Conservation (phyloP, 2,113 vertebrate species). For the Leucoraja erinaceus region DNA sequence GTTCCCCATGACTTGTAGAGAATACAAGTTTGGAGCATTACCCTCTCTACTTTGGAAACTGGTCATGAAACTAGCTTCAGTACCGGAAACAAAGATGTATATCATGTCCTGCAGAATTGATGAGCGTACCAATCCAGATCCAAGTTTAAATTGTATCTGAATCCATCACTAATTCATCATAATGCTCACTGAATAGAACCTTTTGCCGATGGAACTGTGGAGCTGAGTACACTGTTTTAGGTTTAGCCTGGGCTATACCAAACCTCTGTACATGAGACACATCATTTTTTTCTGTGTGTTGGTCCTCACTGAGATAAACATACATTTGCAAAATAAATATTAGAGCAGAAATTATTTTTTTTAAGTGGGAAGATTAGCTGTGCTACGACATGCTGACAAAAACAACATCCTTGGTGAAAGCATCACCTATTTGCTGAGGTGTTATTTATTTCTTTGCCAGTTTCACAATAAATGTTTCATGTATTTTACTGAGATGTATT, state of each 20-base stretch:
- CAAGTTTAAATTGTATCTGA: neutral
- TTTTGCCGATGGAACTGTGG: neutral
- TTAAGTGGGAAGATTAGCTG: neutral
- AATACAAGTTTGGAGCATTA: neutral
- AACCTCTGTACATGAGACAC: neutral
- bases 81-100: neutral
- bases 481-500: neutral
- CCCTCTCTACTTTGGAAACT: neutral
- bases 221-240: neutral
- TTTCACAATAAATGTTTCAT: neutral
- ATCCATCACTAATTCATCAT: conserved; percentile 18
- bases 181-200: too few relatives aligned
- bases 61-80: neutral
- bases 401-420: neutral
- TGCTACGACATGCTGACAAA: neutral
- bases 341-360: conserved; percentile 14
- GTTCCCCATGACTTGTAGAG: neutral
- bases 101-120: neutral
- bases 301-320: neutral
- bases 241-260: neutral
- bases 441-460: conserved; percentile 21
- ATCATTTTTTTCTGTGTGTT: neutral
- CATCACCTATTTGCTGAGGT: neutral
- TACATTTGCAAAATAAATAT: neutral
- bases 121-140: neutral